Base-by-base conservation (phyloP, 2,888 invertebrate genomes). In the Rhodophaea formosa region DNA sequence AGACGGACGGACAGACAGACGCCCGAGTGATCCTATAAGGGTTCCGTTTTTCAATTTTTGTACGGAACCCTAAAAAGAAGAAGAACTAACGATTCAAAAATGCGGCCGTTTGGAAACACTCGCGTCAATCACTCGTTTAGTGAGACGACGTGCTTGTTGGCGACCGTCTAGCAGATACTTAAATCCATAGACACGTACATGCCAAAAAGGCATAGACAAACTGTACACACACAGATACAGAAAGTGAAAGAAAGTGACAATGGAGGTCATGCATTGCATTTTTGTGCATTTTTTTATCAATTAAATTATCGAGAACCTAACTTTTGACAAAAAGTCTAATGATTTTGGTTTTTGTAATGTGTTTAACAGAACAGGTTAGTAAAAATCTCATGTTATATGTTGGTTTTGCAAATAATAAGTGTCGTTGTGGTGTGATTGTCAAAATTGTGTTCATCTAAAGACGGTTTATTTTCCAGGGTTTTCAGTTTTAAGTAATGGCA, bases 201-300 rank as follows among this genome's bases (percentile, higher is more conserved):
- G 10, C 17, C 16, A 15, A 8, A n/a, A 44, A 10, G 30, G 15
- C 32, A 35, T 32, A 32, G 49, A 32, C 49, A 51, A 51, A 6
- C 12, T 17, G 35, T 14, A 56, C 35, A 56, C 60, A 62, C 61
- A 63, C 52, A 59, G 56, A 59, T 52, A 52, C 59, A 62, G 55
- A 58, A 86, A 88, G 85, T 86, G 86, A 84, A 85, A 84, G 82
- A 83, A 80, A 81, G 77, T 79, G 82, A 82, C 76, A 80, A 84
- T 85, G 88, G 89, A 91, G 90, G 91, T 90, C 91, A 87, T 81
- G 77, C 79, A 79, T 82, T 90, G 89, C 88, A 89, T 88, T 89
- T 89, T 85, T 77, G 74, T 88, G 88, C 84, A 79, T 86, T 85
- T 82, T 67, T 68, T 62, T 71, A 65, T 59, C 61, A 65, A 62